Evolutionary conservation across 2,797 vertebrate species (phyloP).

Genomic region (Clarias laeviceps): DNA sequence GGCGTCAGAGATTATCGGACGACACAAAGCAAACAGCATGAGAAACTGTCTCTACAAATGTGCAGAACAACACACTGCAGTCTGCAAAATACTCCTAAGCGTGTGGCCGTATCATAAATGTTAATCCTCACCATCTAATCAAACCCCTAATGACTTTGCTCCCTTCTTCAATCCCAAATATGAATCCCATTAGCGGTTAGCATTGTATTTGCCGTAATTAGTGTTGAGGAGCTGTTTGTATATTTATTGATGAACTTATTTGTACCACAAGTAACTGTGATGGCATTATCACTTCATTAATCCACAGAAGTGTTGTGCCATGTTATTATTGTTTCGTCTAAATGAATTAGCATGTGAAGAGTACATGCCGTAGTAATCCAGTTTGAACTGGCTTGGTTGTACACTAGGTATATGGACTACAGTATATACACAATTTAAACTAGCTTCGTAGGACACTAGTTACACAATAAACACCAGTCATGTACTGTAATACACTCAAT

Average conservation of each 20-base stretch:
- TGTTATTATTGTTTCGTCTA: constrained; percentile 19
- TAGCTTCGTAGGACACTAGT: not conserved
- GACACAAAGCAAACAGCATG: constrained; percentile 28
- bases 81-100: not conserved
- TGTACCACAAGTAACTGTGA: not conserved
- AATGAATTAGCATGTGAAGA: not conserved
- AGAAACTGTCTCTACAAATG: constrained; percentile 6
- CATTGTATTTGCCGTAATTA: constrained; percentile 34
- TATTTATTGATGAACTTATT: constrained; percentile 30
- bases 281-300: constrained; percentile 34
- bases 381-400: not conserved
- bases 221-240: constrained; percentile 35
- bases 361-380: not conserved
- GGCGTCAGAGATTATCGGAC: constrained; percentile 25
- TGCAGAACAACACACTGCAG: not conserved
- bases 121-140: constrained; percentile 27
- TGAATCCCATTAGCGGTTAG: constrained; percentile 33
- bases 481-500: not conserved
- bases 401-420: not conserved
- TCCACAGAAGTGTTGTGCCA: constrained; percentile 11
- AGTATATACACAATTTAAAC: not conserved
- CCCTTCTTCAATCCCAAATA: constrained; percentile 15
- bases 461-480: not conserved
- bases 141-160: constrained; percentile 34
- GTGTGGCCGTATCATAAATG: constrained; percentile 14